These are phyloP conservation scores for Thelaira solivaga DNA, from an alignment of 2,888 invertebrate species.

Conservation along the genomic window DNA sequence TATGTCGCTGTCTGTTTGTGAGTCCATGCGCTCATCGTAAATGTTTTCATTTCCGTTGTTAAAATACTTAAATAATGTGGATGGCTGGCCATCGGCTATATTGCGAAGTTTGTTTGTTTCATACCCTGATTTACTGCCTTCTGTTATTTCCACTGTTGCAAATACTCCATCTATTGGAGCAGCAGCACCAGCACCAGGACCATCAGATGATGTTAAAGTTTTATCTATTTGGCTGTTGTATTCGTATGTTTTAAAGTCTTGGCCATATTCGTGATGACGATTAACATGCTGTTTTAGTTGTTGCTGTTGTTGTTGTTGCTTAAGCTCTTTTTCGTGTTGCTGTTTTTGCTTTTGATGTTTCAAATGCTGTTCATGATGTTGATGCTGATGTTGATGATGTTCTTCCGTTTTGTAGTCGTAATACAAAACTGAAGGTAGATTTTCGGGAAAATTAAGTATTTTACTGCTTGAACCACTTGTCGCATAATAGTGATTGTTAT, in stretches of 20 bases:
- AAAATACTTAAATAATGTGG: constrained; percentile 51
- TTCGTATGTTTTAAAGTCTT: constrained; percentile 46
- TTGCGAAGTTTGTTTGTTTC: background rate
- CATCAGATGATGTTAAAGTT: constrained; percentile 33
- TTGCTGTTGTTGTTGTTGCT: constrained; percentile 59
- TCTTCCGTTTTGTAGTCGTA: constrained; percentile 76
- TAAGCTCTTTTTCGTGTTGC: constrained; percentile 66
- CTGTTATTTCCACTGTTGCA: background rate
- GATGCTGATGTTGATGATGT: constrained; percentile 75
- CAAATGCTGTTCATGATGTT: constrained; percentile 73
- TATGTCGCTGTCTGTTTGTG: constrained; percentile 74
- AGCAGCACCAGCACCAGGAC: too few relatives aligned
- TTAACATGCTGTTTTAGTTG: constrained; percentile 49
- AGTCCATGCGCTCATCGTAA: constrained; percentile 67
- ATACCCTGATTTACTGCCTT: constrained; percentile 2
- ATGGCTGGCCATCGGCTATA: constrained; percentile 19
- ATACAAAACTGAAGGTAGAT: constrained; percentile 74
- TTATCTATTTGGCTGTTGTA: constrained; percentile 11
- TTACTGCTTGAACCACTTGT: constrained; percentile 65
- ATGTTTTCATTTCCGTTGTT: constrained; percentile 63
- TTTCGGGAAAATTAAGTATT: constrained; percentile 75
- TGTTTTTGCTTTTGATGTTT: constrained; percentile 69
- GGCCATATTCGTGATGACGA: constrained; percentile 55
- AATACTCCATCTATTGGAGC: background rate
- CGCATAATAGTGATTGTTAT: constrained; percentile 48